These are phyloP conservation scores for Trachelus stipa DNA, from an alignment of 2,888 invertebrate species.

Conservation along the genomic window DNA sequence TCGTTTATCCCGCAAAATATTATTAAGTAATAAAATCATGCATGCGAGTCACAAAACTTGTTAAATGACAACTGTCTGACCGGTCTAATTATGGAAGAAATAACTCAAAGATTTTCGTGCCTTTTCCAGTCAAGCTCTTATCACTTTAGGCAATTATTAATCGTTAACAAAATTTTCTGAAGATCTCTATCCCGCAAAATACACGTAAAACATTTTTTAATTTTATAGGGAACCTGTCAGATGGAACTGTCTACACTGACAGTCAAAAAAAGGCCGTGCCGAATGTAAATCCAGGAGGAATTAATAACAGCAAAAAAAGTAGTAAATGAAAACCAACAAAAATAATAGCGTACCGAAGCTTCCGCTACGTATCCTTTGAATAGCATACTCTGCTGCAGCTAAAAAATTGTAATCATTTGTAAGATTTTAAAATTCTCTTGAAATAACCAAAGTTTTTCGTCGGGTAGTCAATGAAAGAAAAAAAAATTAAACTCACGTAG, in stretches of 20 bases:
- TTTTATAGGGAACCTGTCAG: no score
- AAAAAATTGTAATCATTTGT: constrained; percentile 24
- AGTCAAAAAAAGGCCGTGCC: not conserved
- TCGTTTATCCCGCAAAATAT: not conserved
- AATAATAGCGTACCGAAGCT: constrained; percentile 36
- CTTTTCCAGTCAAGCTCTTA: no score
- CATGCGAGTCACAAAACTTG: not conserved
- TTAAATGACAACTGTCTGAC: no score
- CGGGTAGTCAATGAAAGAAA: not conserved
- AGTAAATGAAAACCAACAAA: constrained; percentile 12
- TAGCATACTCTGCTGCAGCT: constrained; percentile 38
- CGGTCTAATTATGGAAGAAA: no score
- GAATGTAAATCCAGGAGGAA: constrained; percentile 8
- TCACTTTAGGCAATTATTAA: no score
- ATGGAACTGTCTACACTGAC: not conserved
- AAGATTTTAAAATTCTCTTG: not conserved
- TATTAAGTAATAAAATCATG: not conserved
- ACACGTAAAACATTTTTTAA: no score
- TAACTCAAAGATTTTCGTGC: no score
- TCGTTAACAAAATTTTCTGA: no score
- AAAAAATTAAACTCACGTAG: not conserved
- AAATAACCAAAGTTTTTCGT: not conserved
- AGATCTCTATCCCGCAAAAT: no score
- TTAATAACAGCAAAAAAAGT: constrained; percentile 3
- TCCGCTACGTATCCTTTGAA: constrained; percentile 40